Evolutionary conservation across 2,888 invertebrate genomes (phyloP), one percentile per base, ranked within the genome.

Genomic region (Nysson spinosus): DNA sequence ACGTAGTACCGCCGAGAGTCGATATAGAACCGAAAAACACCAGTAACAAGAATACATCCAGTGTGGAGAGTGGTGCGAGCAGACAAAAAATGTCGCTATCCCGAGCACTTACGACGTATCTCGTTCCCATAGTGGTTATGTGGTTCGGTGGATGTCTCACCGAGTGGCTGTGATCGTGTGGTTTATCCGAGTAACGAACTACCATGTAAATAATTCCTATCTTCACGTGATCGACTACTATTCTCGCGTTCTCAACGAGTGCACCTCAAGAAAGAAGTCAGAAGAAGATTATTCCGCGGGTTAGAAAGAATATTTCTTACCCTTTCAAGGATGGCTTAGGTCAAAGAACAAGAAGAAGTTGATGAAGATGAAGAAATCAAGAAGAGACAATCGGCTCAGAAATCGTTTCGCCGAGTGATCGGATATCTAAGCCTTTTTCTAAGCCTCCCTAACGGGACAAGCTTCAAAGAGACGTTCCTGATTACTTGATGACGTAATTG

Each of bases 131-230:
- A 34, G 93, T 94, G 75, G 92, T 95, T 87, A 93, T 94, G 83
- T 95, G 95, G 95, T 93, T 95, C 88, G 95, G 94, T 60, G 92
- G 93, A 69, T 92, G 94, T 80, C 91, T 95, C 86, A 92, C 93
- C 81, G 94, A 95, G 87, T 91, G 94, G 89, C 93, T 95, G 91
- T 95, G 94, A 93, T 92, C 65, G 6, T 58, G 64, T 49, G 65
- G 32, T 54, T 28, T 9, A 28, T 30, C 40, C 12, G 44, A 54
- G 58, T 24, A 61, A 47, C 44, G 52, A 46, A 54, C 47, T 39
- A 44, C 43, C 39, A 58, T 76, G 76, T 76, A 76, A 76, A 76
- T 75, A 75, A 24, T 40, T 64, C 43, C 50, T n/a, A 32, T 32
- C 37, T 17, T 16, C 44, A 61, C 34, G 14, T 2, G 30, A 24